Percentiles rank a stretch among this genome's conserved stretches.
Evolutionary conservation across 64 coral and sea anemone genomes (phyloP).

Genomic region (Hydrozoanthus tunicans): DNA sequence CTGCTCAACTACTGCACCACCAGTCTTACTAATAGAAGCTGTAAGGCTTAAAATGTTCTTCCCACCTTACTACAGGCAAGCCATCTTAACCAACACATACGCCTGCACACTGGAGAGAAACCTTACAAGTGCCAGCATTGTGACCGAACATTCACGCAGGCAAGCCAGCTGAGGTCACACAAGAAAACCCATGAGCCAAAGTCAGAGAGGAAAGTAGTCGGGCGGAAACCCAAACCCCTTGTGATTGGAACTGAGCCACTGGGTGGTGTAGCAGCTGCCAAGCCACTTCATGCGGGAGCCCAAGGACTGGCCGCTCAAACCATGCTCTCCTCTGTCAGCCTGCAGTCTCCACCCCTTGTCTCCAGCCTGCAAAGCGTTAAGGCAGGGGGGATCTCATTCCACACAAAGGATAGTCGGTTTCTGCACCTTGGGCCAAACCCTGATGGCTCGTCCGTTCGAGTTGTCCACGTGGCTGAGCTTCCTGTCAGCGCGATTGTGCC

Average conservation of each 20-base stretch:
- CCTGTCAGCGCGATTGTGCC: slow-evolving; percentile 38
- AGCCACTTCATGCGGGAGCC: background rate
- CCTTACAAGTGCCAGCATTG: slow-evolving; percentile 90
- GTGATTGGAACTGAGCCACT: background rate
- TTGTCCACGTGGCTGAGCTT: slow-evolving; percentile 51
- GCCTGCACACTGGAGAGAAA: slow-evolving; percentile 90
- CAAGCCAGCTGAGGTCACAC: slow-evolving; percentile 89
- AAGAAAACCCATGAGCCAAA: slow-evolving; percentile 98
- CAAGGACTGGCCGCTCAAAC: background rate
- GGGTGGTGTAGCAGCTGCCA: background rate
- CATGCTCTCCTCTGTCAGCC: slow-evolving; percentile 1
- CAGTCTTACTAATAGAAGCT: background rate
- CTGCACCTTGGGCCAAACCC: slow-evolving; percentile 38
- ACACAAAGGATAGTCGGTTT: slow-evolving; percentile 30
- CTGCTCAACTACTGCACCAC: no score
- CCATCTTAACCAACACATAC: slow-evolving; percentile 87
- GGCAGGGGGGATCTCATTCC: background rate
- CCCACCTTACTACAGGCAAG: slow-evolving; percentile 54
- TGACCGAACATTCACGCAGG: slow-evolving; percentile 91
- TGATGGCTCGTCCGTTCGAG: slow-evolving; percentile 44
- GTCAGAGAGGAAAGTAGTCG: slow-evolving; percentile 67
- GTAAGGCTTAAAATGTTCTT: background rate
- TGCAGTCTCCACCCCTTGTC: background rate
- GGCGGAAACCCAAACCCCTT: slow-evolving; percentile 48
- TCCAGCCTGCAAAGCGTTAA: slow-evolving; percentile 20